Evolutionary conservation across 2,113 vertebrate genomes (phyloP), one percentile per base, ranked within the genome.

Genomic region (Heloderma charlesbogerti): DNA sequence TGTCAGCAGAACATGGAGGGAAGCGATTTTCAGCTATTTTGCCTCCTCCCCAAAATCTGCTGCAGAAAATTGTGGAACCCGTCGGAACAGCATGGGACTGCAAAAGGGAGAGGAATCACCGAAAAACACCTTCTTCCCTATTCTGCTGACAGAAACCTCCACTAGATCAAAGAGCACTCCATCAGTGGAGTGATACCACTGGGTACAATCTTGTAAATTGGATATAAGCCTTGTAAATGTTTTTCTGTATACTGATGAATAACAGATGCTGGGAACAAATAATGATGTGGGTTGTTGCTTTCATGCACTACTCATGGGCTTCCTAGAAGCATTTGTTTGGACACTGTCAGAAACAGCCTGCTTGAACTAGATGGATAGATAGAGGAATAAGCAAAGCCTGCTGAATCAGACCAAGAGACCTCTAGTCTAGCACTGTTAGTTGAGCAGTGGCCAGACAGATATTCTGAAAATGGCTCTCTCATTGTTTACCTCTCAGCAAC

Each of bases 251-350:
- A 34, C 29, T 51, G 43, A 18, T 72, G 45, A 86, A 72, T 51
- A n/a, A 51, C 45, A 51, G 31, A 37, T 72, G 29, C 2, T 85
- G 40, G 45, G 66, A 25, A 66, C 25, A 66, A 66, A 31, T n/a
- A 84, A 57, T 40, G n/a, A 84, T 31, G 18, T 71, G 43, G 84
- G 31, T 8, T 71, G 13, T 48, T 43, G 29, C 84, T 85, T 63
- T 85, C 63, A 82, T 37, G 67, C 10, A 25, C n/a, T 40, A n/a
- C 57, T 66, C 63, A 9, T 84, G n/a, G 20, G 34, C 15, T 82
- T 86, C 34, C 69, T 72, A 34, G 67, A 86, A 86, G 45, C 34
- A 72, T 86, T n/a, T 74, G 67, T 51, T 86, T 86, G 69, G 18
- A 8, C 34, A n/a, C 43, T 72, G 34, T 37, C 51, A 18, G 43